Conservation (phyloP, 2,113 vertebrate genomes). For the Percopsis transmontana region DNA sequence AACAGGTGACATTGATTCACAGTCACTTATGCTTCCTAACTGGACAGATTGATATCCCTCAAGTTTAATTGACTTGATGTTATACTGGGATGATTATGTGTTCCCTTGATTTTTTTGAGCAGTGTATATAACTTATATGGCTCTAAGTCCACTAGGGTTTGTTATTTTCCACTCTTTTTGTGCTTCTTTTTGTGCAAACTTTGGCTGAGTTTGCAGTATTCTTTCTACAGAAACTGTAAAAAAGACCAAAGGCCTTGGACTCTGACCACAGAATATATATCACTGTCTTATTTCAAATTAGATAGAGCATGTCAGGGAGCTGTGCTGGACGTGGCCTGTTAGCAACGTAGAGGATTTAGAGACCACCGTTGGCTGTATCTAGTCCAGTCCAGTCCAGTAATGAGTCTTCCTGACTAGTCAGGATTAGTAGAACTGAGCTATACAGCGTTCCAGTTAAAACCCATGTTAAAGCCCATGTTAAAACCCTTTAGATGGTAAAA, state of each 20-base stretch:
- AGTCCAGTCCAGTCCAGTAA: slow-evolving; percentile 47
- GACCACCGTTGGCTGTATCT: slow-evolving; percentile 42
- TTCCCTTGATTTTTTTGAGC: no score
- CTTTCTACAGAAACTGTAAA: slow-evolving; percentile 12
- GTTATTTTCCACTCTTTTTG: slow-evolving; percentile 3
- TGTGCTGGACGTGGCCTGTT: slow-evolving; percentile 45
- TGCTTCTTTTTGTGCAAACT: slow-evolving; percentile 4
- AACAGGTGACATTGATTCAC: no score
- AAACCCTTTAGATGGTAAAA: slow-evolving; percentile 34
- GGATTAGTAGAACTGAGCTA: slow-evolving; percentile 43
- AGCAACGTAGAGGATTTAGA: slow-evolving; percentile 47
- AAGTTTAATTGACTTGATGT: no score
- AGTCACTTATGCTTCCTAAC: no score
- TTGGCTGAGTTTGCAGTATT: neutral
- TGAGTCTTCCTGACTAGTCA: slow-evolving; percentile 52
- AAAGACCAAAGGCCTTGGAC: slow-evolving; percentile 18
- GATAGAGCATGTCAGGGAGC: slow-evolving; percentile 39
- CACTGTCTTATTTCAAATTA: slow-evolving; percentile 56
- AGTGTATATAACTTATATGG: no score
- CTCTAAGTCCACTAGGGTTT: no score
- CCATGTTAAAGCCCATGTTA: neutral
- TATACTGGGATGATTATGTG: no score
- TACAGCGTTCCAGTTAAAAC: slow-evolving; percentile 30
- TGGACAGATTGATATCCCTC: no score
- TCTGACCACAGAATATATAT: slow-evolving; percentile 31